Conservation (phyloP, 2,888 invertebrate species). For the Taphrorychus bicolor region DNA sequence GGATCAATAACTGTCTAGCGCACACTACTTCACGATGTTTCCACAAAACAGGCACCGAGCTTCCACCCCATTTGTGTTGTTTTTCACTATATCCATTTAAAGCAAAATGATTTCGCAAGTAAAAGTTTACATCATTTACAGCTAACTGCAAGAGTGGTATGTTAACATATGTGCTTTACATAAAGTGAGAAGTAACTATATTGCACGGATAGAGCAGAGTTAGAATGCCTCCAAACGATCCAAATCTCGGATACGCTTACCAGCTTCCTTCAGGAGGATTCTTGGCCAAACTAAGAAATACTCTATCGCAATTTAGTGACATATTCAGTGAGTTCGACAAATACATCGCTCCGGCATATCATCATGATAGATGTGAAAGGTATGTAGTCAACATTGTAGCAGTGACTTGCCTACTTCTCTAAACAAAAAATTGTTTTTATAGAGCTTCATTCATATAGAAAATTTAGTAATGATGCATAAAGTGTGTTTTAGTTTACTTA, state of each 20-base stretch:
- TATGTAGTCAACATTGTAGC: slow-evolving; percentile 53
- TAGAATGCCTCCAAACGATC: slow-evolving; percentile 31
- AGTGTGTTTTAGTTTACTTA: no score
- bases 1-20: slow-evolving; percentile 13
- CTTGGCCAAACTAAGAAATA: slow-evolving; percentile 78
- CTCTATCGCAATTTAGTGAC: slow-evolving; percentile 88
- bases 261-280: slow-evolving; percentile 82
- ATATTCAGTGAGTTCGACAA: slow-evolving; percentile 95
- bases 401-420: no score
- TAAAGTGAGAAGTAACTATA: no score
- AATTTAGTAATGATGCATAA: no score
- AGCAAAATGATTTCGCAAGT: no score
- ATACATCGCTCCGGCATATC: slow-evolving; percentile 95
- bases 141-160: no score
- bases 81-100: no score
- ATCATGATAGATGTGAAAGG: slow-evolving; percentile 97
- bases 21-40: slow-evolving; percentile 5
- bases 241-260: slow-evolving; percentile 78
- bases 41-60: background rate
- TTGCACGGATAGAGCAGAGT: no score
- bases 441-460: no score
- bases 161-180: no score
- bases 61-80: slow-evolving; percentile 6
- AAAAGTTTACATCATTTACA: no score
- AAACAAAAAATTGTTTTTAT: no score